Base-by-base conservation (phyloP, 2,888 invertebrate species). In the Tetramorium bicarinatum region DNA sequence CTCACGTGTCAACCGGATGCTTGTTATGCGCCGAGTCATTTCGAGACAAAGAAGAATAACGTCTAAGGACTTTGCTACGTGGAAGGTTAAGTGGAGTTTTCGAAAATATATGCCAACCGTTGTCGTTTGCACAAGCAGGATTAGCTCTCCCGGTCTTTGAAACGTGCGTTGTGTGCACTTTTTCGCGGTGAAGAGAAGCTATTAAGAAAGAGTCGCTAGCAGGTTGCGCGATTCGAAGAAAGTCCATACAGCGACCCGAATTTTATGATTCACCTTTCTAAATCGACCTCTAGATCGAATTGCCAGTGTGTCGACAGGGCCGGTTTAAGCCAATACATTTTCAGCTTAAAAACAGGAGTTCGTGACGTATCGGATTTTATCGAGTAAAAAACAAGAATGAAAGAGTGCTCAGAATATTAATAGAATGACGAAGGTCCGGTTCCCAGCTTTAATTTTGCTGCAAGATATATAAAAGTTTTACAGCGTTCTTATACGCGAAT, bases 241-340 rank as follows among this genome's bases (percentile, higher is more conserved):
- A 88, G 88, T 88, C 41, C 72, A 85, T 59, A 66, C 75, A 69
- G 76, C 88, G 89, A 91, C 91, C 88, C 91, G 87, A 91, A 90
- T 92, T 88, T 86, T 76, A 84, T 85, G 82, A 88, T 81, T 77
- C 89, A 89, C 92, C 92, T 92, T 92, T 92, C 92, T 90, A 92
- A 92, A 92, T 87, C 83, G 88, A 80, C 87, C 87, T 88, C 85
- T 62, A 74, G 77, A 84, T 83, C 82, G 85, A 15, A 75, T 76
- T 47, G 83, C 1, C 76, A 44, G 38, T 38, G 34, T 47, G 21
- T 44, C 59, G 66, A 66, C 76, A 67, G 76, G 76, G 25, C 25
- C 52, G 76, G 52, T 7, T 76, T 56, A 71, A 71, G n/a, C 6
- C 41, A 18, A 41, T 13, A n/a, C 21, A 21, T 29, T 75, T 44